phyloP scores from a whole-genome alignment of 2,797 vertebrate genomes.

The Nannoperca obscura region DNA sequence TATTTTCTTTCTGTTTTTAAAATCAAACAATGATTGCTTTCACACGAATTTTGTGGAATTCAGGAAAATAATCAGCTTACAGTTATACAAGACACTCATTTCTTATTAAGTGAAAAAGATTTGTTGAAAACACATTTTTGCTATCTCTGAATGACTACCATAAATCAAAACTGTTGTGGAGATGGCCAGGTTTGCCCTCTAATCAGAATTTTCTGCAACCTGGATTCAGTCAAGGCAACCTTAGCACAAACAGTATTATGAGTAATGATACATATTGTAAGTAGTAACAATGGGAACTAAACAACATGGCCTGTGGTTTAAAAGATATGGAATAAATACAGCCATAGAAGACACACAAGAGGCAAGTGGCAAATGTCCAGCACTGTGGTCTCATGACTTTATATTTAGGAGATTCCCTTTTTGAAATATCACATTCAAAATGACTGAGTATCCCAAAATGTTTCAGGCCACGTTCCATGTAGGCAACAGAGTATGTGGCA shows the following conservation, averaged over 20 bases:
- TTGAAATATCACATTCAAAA: conserved; percentile 23
- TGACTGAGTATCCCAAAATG: conserved; percentile 9
- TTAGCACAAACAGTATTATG: not conserved
- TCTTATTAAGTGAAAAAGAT: not conserved
- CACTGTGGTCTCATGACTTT: conserved; percentile 9
- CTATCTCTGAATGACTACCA: not conserved
- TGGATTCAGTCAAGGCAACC: not conserved
- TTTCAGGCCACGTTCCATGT: not conserved
- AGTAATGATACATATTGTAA: conserved; percentile 11
- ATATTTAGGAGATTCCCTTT: conserved; percentile 26
- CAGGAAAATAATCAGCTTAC: not conserved
- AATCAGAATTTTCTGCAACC: conserved; percentile 11
- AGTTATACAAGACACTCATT: not conserved
- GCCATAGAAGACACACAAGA: conserved; percentile 23
- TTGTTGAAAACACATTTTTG: not conserved
- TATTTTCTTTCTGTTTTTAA: not conserved
- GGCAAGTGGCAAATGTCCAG: conserved; percentile 22
- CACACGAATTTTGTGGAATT: not conserved
- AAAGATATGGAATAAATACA: conserved; percentile 34
- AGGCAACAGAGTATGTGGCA: not conserved
- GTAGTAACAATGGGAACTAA: not conserved
- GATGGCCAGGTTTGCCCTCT: not conserved
- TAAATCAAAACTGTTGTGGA: not conserved
- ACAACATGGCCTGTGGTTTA: conserved; percentile 17
- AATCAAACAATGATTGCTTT: not conserved